Evolutionary conservation across 2,113 vertebrate genomes (phyloP).

Genomic region (Crotalus horridus): DNA sequence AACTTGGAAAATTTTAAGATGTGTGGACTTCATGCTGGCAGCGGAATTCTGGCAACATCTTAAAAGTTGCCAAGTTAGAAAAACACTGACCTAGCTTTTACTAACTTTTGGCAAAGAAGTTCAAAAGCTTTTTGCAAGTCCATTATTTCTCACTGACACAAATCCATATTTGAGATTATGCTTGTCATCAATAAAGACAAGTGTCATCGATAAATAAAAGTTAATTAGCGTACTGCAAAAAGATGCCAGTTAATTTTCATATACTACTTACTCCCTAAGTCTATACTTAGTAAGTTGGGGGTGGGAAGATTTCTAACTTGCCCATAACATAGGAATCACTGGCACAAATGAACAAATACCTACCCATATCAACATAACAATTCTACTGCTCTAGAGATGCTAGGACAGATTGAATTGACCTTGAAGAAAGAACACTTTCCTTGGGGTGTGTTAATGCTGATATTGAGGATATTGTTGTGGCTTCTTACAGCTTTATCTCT

Average conservation of each 20-base stretch:
- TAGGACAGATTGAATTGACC: background rate
- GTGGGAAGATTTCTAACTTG: background rate
- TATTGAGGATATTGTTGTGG: background rate
- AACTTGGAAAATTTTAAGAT: background rate
- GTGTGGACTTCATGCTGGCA: background rate
- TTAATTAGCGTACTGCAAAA: background rate
- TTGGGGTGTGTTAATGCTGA: background rate
- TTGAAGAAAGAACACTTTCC: background rate
- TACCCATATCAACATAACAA: background rate
- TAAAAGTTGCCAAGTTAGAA: background rate
- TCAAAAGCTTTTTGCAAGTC: constrained; percentile 17
- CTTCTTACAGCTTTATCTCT: background rate
- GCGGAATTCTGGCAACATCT: background rate
- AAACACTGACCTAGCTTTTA: background rate
- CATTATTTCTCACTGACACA: constrained; percentile 14
- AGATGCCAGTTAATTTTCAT: constrained; percentile 4
- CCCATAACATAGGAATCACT: background rate
- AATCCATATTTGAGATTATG: constrained; percentile 14
- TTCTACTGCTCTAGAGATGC: background rate
- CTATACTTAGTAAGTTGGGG: constrained; percentile 1
- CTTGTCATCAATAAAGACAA: constrained; percentile 9
- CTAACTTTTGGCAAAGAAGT: background rate
- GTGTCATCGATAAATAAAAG: constrained; percentile 12
- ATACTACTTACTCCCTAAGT: background rate
- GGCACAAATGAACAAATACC: background rate